A percentile compares a stretch with the other conserved stretches of the same genome.
phyloP scores from a whole-genome alignment of 2,113 vertebrate species.

The Terrapene triunguis region DNA sequence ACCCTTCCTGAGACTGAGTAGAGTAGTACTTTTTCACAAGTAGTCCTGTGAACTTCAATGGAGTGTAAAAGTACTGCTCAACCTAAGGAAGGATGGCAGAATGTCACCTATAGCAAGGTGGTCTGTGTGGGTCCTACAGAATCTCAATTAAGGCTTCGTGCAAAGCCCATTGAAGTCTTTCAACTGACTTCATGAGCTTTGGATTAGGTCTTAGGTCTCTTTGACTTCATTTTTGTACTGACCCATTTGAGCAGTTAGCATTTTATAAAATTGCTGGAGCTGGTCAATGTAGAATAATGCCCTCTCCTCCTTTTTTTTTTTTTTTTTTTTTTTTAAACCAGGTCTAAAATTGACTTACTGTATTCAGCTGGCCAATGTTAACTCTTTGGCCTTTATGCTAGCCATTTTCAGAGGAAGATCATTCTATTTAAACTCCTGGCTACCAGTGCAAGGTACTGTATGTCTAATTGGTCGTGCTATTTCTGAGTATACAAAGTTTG shows the following conservation, averaged over 20 bases:
- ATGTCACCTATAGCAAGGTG: background rate
- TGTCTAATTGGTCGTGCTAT: background rate
- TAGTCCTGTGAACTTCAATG: background rate
- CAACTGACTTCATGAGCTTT: background rate
- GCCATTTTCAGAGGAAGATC: background rate
- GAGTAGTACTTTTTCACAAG: background rate
- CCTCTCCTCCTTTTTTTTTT: too few relatives aligned
- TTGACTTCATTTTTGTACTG: background rate
- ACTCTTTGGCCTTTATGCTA: background rate
- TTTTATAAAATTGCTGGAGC: background rate
- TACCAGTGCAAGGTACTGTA: background rate
- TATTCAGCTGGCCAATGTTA: background rate
- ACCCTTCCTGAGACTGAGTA: background rate
- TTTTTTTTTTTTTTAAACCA: background rate
- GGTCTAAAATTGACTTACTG: background rate
- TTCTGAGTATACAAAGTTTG: background rate
- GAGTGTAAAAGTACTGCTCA: background rate
- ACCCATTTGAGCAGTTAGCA: background rate
- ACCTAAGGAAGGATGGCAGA: too few relatives aligned
- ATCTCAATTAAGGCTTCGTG: background rate
- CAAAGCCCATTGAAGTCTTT: background rate
- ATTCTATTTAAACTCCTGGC: background rate
- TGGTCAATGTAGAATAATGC: background rate
- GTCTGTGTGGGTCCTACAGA: background rate
- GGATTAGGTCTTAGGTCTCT: background rate